These are phyloP conservation scores for Volucella inflata DNA, from an alignment of 2,888 invertebrate species.

Conservation along the genomic window DNA sequence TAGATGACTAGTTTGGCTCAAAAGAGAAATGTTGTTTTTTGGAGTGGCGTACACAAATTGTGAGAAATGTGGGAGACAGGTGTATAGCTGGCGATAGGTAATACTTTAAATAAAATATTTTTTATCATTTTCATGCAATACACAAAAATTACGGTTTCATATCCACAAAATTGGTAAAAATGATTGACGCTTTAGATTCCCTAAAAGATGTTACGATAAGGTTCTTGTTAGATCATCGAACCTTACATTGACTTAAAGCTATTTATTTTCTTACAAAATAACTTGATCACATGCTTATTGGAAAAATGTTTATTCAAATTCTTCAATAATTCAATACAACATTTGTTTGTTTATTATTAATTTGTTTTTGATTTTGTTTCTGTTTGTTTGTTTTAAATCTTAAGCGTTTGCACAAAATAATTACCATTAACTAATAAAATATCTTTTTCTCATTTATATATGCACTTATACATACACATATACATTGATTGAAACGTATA, in stretches of 20 bases:
- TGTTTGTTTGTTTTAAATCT: constrained; percentile 46
- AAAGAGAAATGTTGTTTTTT: too few relatives aligned
- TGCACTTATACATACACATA: constrained; percentile 32
- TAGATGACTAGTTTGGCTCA: too few relatives aligned
- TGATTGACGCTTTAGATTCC: too few relatives aligned
- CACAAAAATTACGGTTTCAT: too few relatives aligned
- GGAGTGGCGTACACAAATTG: too few relatives aligned
- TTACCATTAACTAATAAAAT: constrained; percentile 69
- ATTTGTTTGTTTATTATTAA: constrained; percentile 23
- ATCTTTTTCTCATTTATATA: constrained; percentile 53
- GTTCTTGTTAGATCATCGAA: too few relatives aligned
- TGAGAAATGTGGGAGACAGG: too few relatives aligned
- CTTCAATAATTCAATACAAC: constrained; percentile 55
- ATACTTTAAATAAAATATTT: too few relatives aligned
- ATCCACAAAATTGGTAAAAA: too few relatives aligned
- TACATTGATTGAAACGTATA: constrained; percentile 9
- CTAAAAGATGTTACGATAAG: too few relatives aligned
- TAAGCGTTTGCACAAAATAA: constrained; percentile 73
- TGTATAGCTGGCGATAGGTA: too few relatives aligned
- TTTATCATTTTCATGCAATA: too few relatives aligned
- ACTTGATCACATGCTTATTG: constrained; percentile 19
- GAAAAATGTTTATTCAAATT: constrained; percentile 59
- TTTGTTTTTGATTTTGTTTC: constrained; percentile 28
- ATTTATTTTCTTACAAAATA: not conserved
- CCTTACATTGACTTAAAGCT: not conserved